phyloP scores from a whole-genome alignment of 2,888 invertebrate genomes.

The Thecophora atra region DNA sequence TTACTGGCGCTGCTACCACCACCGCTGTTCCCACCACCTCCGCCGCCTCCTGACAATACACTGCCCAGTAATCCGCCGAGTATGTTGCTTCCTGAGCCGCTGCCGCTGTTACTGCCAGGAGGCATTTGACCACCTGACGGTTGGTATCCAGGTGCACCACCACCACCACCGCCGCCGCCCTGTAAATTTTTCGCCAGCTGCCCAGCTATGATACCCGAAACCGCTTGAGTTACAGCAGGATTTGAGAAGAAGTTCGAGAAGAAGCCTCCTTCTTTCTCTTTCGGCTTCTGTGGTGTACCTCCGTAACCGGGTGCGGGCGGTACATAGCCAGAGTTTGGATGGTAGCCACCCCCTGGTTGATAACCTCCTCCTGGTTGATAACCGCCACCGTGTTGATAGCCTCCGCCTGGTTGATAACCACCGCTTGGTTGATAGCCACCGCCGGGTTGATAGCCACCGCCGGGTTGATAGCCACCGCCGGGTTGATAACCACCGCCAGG shows the following conservation, averaged over 20 bases:
- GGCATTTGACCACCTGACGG: constrained; percentile 50
- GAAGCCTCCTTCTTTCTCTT: constrained; percentile 61
- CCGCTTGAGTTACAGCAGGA: constrained; percentile 63
- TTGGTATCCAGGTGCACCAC: constrained; percentile 53
- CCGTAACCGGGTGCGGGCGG: constrained; percentile 60
- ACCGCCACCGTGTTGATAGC: constrained; percentile 44
- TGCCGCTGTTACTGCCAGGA: constrained; percentile 41
- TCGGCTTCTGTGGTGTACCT: constrained; percentile 51
- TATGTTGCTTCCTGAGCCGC: constrained; percentile 51
- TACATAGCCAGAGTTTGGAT: constrained; percentile 42
- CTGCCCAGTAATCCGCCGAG: constrained; percentile 57
- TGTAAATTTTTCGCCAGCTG: constrained; percentile 62
- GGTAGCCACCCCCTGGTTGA: constrained; percentile 31
- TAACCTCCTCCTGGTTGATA: constrained; percentile 45
- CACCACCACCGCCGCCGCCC: constrained; percentile 56
- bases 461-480: constrained; percentile 58
- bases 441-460: constrained; percentile 51
- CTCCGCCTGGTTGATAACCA: constrained; percentile 51
- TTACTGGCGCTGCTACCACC: constrained; percentile 50
- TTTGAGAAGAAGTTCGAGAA: constrained; percentile 63
- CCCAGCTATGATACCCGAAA: constrained; percentile 63
- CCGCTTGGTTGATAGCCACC: constrained; percentile 55
- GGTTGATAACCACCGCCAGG: constrained; percentile 56
- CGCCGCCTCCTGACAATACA: constrained; percentile 52
- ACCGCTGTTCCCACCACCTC: constrained; percentile 45